phyloP scores from a whole-genome alignment of 92 coral and sea anemone species.

The Porites cylindrica region DNA sequence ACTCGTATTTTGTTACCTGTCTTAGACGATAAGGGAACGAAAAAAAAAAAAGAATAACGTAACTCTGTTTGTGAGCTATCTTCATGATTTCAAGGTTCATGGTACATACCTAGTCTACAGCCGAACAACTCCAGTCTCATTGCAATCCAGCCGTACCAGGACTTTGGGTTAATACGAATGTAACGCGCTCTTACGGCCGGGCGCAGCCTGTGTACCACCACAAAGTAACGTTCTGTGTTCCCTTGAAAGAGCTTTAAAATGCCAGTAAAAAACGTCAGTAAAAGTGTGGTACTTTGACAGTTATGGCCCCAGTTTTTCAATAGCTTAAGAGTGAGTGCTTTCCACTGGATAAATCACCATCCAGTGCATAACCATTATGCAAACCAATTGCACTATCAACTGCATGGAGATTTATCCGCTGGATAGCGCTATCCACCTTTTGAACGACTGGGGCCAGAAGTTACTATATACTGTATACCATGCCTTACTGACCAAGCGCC shows the following conservation, averaged over 20 bases:
- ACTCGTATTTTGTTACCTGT: too few species aligned
- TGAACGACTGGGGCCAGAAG: not conserved
- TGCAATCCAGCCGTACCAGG: constrained; percentile 44
- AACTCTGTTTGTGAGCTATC: too few species aligned
- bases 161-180: constrained; percentile 64
- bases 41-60: too few species aligned
- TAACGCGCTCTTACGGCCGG: constrained; percentile 69
- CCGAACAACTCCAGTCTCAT: constrained; percentile 50
- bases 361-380: not conserved
- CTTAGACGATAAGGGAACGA: too few species aligned
- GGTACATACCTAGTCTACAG: constrained; percentile 43
- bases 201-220: constrained; percentile 52
- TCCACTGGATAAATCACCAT: too few species aligned
- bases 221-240: constrained; percentile 60
- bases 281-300: too few species aligned
- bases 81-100: not conserved
- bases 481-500: too few species aligned
- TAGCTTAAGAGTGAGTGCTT: too few species aligned
- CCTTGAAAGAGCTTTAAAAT: constrained; percentile 65
- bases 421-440: too few species aligned
- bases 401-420: too few species aligned
- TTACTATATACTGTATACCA: not conserved
- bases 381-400: not conserved
- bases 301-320: too few species aligned
- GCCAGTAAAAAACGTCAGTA: not conserved